Percentiles rank a stretch among this genome's conserved stretches.
Conservation (phyloP, 35 echinoderm and acorn worm genomes). For the Ophiothrix spiculata region DNA sequence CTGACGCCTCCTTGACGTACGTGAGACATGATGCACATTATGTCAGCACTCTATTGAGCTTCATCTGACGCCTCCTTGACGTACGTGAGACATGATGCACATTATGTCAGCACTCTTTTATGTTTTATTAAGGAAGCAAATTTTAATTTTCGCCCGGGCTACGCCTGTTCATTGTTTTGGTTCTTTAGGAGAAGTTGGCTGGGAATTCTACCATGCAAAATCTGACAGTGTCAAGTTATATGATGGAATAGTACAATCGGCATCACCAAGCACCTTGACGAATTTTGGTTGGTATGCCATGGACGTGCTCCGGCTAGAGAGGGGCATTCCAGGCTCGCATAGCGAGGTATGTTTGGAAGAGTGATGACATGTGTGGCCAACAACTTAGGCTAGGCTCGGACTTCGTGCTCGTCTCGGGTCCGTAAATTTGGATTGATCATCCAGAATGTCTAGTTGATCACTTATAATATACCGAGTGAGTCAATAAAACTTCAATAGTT, state of each 20-base stretch:
- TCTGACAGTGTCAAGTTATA: conserved; percentile 14
- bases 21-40: no score
- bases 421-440: background rate
- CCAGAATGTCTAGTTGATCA: background rate
- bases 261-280: background rate
- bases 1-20: no score
- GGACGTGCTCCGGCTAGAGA: conserved; percentile 22
- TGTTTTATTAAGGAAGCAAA: no score
- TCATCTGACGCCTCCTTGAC: no score
- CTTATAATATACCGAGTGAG: background rate
- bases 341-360: conserved; percentile 12
- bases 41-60: no score
- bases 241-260: conserved; percentile 2
- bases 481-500: background rate
- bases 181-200: conserved; percentile 37
- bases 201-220: conserved; percentile 38
- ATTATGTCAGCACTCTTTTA: no score
- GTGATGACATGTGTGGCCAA: background rate
- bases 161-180: no score
- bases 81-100: no score
- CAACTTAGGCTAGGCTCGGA: background rate
- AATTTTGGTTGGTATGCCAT: conserved; percentile 40
- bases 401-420: background rate
- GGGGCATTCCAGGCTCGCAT: conserved; percentile 9
- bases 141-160: no score